Evolutionary conservation across 2,797 vertebrate genomes (phyloP), one percentile per base, ranked within the genome.

Genomic region (Sebastes taczanowskii): DNA sequence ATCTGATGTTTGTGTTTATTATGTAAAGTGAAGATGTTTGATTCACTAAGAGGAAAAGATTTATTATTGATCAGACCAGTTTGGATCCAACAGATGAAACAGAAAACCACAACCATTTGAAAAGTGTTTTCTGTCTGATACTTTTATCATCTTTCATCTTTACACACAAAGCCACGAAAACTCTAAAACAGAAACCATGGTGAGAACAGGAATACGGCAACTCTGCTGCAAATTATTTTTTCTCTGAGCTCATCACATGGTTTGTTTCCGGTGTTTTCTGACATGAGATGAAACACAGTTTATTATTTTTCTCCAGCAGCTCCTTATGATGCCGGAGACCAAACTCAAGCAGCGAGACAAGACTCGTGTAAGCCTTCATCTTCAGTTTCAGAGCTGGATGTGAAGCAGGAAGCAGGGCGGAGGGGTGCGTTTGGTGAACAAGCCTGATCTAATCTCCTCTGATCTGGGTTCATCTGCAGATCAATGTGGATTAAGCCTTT

Each of bases 381-480:
- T 58, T 49, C 16, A 5, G 32, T 23, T 56, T 58, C 68, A 69
- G 80, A 75, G 80, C 30, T 42, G 30, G 46, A 66, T 49, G 61
- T 35, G 16, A 61, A 22, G 38, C 52, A 42, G 49, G 62, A 66
- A 23, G 71, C 49, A 1, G 23, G 23, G 73, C 52, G 52, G 35
- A 38, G 2, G 55, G 63, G 4, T 32, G 58, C 61, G 11, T 72
- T 82, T 66, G 59, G 74, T 75, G 84, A 83, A 83, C 82, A 84
- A 84, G 77, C 58, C 68, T 78, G 23, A 86, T 90, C 84, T 89
- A 91, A 91, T 93, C 88, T 75, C 61, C 42, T 86, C 58, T 84
- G 85, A 91, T 89, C 85, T 86, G 58, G 58, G 80, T 88, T 90
- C 84, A 89, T 88, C 84, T 72, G 38, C 76, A 85, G 84, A 91